Evolutionary conservation across 1,140 invertebrate species (phyloP).

Genomic region (Notospermus geniculatus): DNA sequence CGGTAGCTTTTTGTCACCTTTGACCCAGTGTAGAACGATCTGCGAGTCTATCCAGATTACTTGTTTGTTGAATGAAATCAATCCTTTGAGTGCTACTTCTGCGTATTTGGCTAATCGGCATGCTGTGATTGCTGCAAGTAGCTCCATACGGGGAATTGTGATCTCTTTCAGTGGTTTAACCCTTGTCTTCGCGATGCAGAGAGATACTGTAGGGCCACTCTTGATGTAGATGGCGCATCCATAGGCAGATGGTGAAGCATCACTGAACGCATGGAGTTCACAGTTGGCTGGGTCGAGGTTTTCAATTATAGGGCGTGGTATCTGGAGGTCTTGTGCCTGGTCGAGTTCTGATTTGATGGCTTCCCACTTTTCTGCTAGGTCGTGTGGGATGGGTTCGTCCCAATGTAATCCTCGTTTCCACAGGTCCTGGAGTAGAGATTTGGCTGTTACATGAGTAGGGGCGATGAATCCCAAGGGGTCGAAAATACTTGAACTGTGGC

Average conservation of each 20-base stretch:
- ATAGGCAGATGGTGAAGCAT: background rate
- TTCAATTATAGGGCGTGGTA: background rate
- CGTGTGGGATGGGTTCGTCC: background rate
- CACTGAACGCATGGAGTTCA: constrained; percentile 6
- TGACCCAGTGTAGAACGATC: background rate
- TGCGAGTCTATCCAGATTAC: background rate
- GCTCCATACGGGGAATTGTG: background rate
- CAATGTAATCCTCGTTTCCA: background rate
- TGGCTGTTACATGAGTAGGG: background rate
- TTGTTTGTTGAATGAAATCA: background rate
- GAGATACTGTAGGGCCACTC: background rate
- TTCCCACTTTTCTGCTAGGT: background rate
- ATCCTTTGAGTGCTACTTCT: background rate
- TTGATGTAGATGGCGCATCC: background rate
- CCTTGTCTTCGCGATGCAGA: background rate
- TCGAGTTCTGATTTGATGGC: background rate
- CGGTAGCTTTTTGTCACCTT: background rate
- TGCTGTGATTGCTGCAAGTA: background rate
- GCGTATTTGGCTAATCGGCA: background rate
- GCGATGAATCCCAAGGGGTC: constrained; percentile 2
- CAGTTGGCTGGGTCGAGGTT: background rate
- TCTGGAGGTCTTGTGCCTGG: background rate
- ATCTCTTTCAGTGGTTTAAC: background rate
- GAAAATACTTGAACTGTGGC: background rate
- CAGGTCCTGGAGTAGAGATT: constrained; percentile 1